Base-by-base conservation (phyloP, 2,797 vertebrate genomes). In the Mormyrus proboscirostris region DNA sequence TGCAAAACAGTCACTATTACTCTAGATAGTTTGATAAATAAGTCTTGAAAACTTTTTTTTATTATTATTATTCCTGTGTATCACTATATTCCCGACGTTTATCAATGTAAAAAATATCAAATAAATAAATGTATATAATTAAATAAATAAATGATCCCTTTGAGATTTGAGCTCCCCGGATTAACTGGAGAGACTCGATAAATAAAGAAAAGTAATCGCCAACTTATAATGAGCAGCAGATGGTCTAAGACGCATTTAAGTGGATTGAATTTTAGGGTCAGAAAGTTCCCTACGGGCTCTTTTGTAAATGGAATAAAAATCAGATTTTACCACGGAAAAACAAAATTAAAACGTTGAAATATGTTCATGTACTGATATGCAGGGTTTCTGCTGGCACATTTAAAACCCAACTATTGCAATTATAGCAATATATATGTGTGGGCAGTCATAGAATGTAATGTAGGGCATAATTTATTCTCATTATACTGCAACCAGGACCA, bases 181-280 rank as follows among this genome's bases (percentile, higher is more conserved):
- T 86, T 51, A 86, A 53, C 25, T 16, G n/a, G 49, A 86, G 44
- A 51, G 84, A 55, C 25, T 51, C 22, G n/a, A 86, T 86, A 53
- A 86, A 86, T 51, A 86, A 29, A 8, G 12, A 22, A 53, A 51
- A 86, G 84, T 51, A 86, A 86, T 86, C 25, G 50, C 12, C 50
- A 53, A 55, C 0, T 51, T 51, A 86, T 33, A 86, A 86, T 55
- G 49, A 86, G 47, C 49, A 86, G 47, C 84, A 86, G 22, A 86
- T 51, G 84, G 47, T 51, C 25, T 53, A 29, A 86, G 25, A 86
- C 25, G 50, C 84, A 86, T 86, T 85, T 86, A 29, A 86, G 84
- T 51, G 47, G 84, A 51, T 84, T 86, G 49, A 50, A 51, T 86
- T 82, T 86, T 51, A 86, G 49, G 84, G 47, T 51, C 84, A 86